phyloP scores from a whole-genome alignment of 2,888 invertebrate genomes.

The Pharmacophagus antenor region DNA sequence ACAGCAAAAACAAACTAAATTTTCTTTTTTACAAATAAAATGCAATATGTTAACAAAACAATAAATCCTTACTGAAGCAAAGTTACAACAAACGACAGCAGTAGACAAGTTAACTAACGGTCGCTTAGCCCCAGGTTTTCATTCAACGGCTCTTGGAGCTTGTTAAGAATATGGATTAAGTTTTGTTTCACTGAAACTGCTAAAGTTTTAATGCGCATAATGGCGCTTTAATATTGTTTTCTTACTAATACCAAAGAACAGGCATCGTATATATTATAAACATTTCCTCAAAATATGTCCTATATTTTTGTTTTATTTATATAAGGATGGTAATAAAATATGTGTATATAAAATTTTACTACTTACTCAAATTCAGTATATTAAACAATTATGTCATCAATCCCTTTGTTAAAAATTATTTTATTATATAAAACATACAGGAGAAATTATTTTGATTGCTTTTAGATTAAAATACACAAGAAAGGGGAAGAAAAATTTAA shows the following conservation, averaged over 20 bases:
- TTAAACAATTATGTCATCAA: too few relatives aligned
- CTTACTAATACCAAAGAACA: conserved; percentile 7
- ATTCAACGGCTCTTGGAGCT: conserved; percentile 24
- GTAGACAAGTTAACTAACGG: conserved; percentile 21
- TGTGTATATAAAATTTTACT: too few relatives aligned
- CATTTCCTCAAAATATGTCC: neutral
- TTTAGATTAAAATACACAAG: neutral
- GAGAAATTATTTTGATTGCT: neutral
- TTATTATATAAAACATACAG: too few relatives aligned
- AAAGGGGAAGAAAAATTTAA: neutral
- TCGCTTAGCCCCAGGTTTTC: conserved; percentile 16
- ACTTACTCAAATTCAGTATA: too few relatives aligned
- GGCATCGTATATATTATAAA: neutral
- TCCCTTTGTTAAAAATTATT: too few relatives aligned
- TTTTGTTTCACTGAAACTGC: conserved; percentile 24
- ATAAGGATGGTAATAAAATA: too few relatives aligned
- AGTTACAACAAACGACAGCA: conserved; percentile 12
- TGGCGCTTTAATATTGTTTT: conserved; percentile 22
- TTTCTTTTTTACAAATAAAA: neutral
- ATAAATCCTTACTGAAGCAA: conserved; percentile 3
- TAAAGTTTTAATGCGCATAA: conserved; percentile 25
- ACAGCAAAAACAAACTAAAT: too few relatives aligned
- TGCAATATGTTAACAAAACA: neutral
- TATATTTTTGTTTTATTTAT: too few relatives aligned
- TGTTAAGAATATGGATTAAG: conserved; percentile 30